A percentile compares a stretch with the other conserved stretches of the same genome.
These are phyloP conservation scores for Ophthalmolycus amberensis DNA, from an alignment of 2,113 vertebrate genomes.

Conservation along the genomic window DNA sequence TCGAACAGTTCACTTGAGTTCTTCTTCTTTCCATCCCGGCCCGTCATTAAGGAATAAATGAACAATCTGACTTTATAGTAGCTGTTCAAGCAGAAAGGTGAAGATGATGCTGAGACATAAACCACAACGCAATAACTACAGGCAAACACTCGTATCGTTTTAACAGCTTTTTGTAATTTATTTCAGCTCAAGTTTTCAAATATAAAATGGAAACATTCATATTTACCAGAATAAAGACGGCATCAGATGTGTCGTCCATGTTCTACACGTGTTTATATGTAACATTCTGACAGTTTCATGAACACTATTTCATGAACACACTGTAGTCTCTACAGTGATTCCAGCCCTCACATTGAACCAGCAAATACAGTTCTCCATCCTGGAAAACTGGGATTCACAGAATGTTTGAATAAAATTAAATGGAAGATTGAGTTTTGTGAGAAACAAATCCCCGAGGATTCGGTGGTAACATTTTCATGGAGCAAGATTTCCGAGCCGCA, in stretches of 20 bases:
- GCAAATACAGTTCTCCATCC: constrained; percentile 21
- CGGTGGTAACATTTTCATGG: not conserved
- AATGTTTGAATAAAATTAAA: not conserved
- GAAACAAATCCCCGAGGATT: not conserved
- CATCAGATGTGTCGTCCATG: constrained; percentile 8
- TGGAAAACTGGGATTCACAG: not conserved
- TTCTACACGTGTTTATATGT: constrained; percentile 5
- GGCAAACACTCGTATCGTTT: not conserved
- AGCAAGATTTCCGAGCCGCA: constrained; percentile 7
- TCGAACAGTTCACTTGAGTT: constrained; percentile 16
- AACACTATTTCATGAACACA: constrained; percentile 22
- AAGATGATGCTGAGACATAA: not conserved
- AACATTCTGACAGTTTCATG: constrained; percentile 15
- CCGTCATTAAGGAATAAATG: not conserved
- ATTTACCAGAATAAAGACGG: constrained; percentile 37
- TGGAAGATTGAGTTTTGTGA: not conserved
- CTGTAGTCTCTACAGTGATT: constrained; percentile 1
- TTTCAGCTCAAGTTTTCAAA: constrained; percentile 56
- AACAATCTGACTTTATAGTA: not conserved
- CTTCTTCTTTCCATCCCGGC: not conserved
- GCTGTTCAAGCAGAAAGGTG: not conserved
- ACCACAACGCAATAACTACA: not conserved
- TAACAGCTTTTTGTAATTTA: constrained; percentile 33
- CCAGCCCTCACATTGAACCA: constrained; percentile 22
- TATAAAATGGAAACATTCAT: constrained; percentile 63